Conservation (phyloP, 1,140 invertebrate genomes). For the Rhynchophorus ferrugineus region DNA sequence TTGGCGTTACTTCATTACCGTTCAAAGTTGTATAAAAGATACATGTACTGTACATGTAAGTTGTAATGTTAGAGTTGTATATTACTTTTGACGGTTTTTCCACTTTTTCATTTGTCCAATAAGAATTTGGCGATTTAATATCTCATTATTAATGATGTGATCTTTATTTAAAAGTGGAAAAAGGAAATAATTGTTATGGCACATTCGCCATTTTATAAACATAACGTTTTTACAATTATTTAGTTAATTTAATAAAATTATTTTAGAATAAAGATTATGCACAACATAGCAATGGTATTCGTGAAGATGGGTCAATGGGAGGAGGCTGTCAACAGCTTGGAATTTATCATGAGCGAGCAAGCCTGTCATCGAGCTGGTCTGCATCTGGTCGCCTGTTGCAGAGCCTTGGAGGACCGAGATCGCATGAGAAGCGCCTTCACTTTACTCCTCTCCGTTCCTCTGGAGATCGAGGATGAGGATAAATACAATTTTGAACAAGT, state of each 20-base stretch:
- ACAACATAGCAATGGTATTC: conserved; percentile 95
- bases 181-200: too few species aligned
- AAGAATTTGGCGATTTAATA: too few species aligned
- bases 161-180: too few species aligned
- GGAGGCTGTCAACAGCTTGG: conserved; percentile 93
- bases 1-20: too few species aligned
- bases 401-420: conserved; percentile 86
- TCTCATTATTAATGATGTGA: too few species aligned
- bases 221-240: conserved; percentile 2
- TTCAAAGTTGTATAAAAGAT: too few species aligned
- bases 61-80: too few species aligned
- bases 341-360: conserved; percentile 95
- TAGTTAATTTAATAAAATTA: background rate
- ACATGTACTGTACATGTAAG: too few species aligned
- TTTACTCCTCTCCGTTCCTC: conserved; percentile 79
- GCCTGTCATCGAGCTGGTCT: conserved; percentile 76
- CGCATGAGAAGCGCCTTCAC: conserved; percentile 92
- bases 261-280: conserved; percentile 89
- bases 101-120: too few species aligned
- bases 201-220: background rate
- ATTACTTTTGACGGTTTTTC: too few species aligned
- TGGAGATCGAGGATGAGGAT: conserved; percentile 77
- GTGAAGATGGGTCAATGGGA: conserved; percentile 93
- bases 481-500: conserved; percentile 52
- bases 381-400: conserved; percentile 88